These are phyloP conservation scores for Poecilia gillii DNA, from an alignment of 2,797 vertebrate genomes.

Conservation along the genomic window DNA sequence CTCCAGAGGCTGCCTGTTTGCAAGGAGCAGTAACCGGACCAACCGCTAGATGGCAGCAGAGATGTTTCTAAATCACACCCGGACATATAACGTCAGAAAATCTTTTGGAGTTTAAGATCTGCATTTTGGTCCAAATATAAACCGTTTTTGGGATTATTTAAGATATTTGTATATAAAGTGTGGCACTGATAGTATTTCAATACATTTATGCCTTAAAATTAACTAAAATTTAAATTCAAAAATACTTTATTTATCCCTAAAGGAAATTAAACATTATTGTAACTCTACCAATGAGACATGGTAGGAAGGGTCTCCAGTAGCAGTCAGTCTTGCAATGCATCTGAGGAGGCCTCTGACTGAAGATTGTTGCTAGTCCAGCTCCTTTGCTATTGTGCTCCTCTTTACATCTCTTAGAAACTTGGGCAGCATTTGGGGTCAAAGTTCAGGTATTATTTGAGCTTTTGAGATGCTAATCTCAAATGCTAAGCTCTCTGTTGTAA, in stretches of 20 bases:
- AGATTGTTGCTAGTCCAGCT: background rate
- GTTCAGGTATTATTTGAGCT: background rate
- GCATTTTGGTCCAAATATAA: background rate
- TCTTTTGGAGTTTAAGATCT: background rate
- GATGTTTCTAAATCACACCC: background rate
- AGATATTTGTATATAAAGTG: background rate
- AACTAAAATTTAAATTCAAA: background rate
- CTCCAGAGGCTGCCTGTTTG: background rate
- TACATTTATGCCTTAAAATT: background rate
- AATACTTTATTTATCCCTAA: background rate
- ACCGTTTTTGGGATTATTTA: background rate
- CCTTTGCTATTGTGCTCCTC: background rate
- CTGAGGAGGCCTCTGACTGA: background rate
- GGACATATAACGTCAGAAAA: background rate
- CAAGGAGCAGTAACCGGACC: background rate
- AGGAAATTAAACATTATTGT: background rate
- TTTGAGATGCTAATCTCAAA: background rate
- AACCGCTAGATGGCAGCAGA: slow-evolving; percentile 23
- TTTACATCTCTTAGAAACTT: background rate
- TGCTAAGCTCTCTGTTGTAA: background rate
- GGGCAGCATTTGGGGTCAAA: background rate
- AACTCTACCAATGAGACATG: background rate
- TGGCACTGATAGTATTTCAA: background rate
- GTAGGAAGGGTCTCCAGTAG: background rate
- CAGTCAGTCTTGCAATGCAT: background rate